A percentile compares a stretch with the other conserved stretches of the same genome.
phyloP scores from a whole-genome alignment of 2,113 vertebrate genomes.

The Gymnogyps californianus region DNA sequence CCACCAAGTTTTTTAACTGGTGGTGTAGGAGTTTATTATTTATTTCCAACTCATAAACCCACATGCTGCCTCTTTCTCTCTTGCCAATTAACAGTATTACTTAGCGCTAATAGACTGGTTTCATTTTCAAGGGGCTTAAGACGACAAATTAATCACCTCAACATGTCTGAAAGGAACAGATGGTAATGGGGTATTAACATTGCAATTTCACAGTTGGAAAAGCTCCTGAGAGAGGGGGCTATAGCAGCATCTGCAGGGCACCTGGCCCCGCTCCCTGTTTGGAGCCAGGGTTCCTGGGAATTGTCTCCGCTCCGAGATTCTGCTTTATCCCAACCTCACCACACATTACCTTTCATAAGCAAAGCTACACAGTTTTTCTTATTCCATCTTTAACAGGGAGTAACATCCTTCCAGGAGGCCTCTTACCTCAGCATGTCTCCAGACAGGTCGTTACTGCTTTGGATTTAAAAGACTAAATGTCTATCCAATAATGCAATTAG shows the following conservation, averaged over 20 bases:
- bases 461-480: slow-evolving; percentile 55
- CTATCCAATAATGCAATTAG: slow-evolving; percentile 56
- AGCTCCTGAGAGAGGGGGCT: not conserved
- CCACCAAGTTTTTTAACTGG: not conserved
- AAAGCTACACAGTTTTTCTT: not conserved
- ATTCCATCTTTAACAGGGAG: not conserved
- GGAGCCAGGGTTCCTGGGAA: not conserved
- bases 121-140: slow-evolving; percentile 60
- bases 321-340: not conserved
- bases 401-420: not conserved
- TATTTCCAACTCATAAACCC: not conserved
- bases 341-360: not conserved
- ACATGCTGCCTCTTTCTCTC: not conserved
- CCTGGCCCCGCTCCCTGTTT: not conserved
- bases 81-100: slow-evolving; percentile 39
- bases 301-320: not conserved
- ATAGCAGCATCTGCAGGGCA: not conserved
- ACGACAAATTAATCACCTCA: slow-evolving; percentile 48
- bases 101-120: slow-evolving; percentile 45
- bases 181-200: slow-evolving; percentile 30
- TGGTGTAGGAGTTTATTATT: not conserved
- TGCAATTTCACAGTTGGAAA: slow-evolving; percentile 26
- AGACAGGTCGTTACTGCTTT: slow-evolving; percentile 14
- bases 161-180: slow-evolving; percentile 52
- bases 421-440: not conserved